Conservation (phyloP, 1,140 invertebrate genomes). For the Aphelinus certus region DNA sequence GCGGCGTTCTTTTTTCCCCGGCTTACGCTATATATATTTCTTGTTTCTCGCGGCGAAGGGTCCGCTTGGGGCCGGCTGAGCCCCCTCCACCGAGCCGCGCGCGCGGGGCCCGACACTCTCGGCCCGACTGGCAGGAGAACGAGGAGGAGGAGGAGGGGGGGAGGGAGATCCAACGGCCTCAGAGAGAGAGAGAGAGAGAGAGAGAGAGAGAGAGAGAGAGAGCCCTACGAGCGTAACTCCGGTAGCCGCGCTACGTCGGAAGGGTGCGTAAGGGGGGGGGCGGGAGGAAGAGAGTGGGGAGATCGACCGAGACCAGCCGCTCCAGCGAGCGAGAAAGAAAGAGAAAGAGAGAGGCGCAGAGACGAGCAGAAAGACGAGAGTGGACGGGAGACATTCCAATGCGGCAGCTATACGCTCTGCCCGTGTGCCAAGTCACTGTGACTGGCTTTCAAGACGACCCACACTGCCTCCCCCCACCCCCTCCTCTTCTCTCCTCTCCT, state of each 20-base stretch:
- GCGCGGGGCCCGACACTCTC: constrained; percentile 7
- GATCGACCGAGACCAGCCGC: constrained; percentile 22
- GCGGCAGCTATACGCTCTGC: constrained; percentile 51
- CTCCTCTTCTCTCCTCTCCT: constrained; percentile 25
- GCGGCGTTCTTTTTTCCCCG: neutral
- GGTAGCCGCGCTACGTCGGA: constrained; percentile 63
- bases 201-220: constrained; percentile 12
- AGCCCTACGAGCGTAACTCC: constrained; percentile 64
- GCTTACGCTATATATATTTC: neutral
- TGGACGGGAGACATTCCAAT: constrained; percentile 61
- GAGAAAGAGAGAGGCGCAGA: constrained; percentile 5
- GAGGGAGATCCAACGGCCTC: constrained; percentile 13
- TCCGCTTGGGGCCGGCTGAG: constrained; percentile 50
- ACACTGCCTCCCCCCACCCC: constrained; percentile 37
- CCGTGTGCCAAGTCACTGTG: constrained; percentile 53
- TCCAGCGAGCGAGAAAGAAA: constrained; percentile 34
- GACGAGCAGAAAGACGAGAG: constrained; percentile 22
- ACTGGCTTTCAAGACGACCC: constrained; percentile 48
- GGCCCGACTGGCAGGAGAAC: neutral
- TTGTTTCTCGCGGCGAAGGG: constrained; percentile 5
- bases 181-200: constrained; percentile 12
- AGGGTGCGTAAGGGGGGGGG: constrained; percentile 44
- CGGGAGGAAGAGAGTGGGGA: constrained; percentile 24
- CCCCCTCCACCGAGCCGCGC: neutral
- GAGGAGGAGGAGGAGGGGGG: neutral